Base-by-base conservation (phyloP, 2,113 vertebrate species). In the Cyprinodon variegatus region DNA sequence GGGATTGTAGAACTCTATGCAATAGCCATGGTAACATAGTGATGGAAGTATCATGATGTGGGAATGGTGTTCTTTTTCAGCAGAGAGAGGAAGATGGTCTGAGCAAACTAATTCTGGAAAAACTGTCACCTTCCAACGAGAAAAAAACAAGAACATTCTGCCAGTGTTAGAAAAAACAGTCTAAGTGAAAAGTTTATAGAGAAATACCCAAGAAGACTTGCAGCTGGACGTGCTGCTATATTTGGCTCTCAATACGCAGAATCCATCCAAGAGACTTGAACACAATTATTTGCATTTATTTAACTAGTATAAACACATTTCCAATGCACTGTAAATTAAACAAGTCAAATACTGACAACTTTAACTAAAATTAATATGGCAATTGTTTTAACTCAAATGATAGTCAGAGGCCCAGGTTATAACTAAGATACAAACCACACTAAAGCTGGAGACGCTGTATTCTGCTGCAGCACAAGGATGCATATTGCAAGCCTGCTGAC, bases 401-500 rank as follows among this genome's bases (percentile, higher is more conserved):
- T 14, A 6, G n/a, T 57, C 17, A 57, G 20, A 53, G 17, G 17
- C 15, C 46, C 36, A 14, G 14, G 17, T 1, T 10, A 8, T 64
- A 29, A 29, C 29, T 29, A 2, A 8, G 57, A 0, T 61, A 86
- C 91, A 48, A 15, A 94, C 93, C 89, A 87, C 94, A 39, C 94
- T 94, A 0, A 82, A 88, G 38, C 85, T 95, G 71, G 89, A 87
- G 0, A 88, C 86, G 0, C 86, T 94, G 89, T 91, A 93, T 81
- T 92, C 86, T 0, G 93, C 84, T 0, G 94, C 85, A 57, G 68
- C 73, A 1, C 97, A 98, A 10, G 81, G 90, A 0, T 91, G 92
- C 75, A 93, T 37, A 77, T 92, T 95, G 93, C 97, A 98, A 79
- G 94, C 93, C 91, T 94, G 95, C 11, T 89, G 93, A 74, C 81